These are phyloP conservation scores for Rafetus swinhoei DNA, from an alignment of 2,113 vertebrate species.

Conservation along the genomic window DNA sequence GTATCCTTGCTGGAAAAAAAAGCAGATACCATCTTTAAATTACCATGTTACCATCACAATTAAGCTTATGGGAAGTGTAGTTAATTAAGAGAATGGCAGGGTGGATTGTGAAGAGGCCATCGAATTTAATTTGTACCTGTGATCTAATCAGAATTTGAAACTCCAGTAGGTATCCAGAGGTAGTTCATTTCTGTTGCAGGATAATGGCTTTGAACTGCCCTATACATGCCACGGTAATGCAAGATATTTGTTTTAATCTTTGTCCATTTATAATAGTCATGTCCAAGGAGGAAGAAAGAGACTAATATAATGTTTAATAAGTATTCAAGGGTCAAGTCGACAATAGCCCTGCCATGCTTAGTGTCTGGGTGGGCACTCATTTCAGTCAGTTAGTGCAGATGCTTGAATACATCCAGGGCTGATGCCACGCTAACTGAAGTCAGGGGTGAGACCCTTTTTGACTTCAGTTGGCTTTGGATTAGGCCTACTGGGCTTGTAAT, in stretches of 20 bases:
- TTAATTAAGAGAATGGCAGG: background rate
- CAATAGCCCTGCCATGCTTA: background rate
- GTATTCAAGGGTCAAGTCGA: background rate
- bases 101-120: background rate
- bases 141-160: background rate
- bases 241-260: background rate
- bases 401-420: background rate
- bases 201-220: background rate
- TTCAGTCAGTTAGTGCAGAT: background rate
- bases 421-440: background rate
- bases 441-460: background rate
- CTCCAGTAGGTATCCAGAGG: fast-evolving
- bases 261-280: background rate
- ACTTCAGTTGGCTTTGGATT: background rate
- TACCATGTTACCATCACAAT: background rate
- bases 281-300: constrained; percentile 2
- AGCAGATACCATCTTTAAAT: background rate
- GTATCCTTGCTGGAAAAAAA: background rate
- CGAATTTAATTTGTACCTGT: background rate
- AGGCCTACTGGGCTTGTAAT: background rate
- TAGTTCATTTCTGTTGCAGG: background rate
- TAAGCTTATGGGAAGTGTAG: background rate
- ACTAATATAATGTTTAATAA: background rate
- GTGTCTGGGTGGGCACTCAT: background rate
- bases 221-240: constrained; percentile 7